These are phyloP conservation scores for Macrotus californicus DNA, from an alignment of 2,113 vertebrate species.

Conservation along the genomic window DNA sequence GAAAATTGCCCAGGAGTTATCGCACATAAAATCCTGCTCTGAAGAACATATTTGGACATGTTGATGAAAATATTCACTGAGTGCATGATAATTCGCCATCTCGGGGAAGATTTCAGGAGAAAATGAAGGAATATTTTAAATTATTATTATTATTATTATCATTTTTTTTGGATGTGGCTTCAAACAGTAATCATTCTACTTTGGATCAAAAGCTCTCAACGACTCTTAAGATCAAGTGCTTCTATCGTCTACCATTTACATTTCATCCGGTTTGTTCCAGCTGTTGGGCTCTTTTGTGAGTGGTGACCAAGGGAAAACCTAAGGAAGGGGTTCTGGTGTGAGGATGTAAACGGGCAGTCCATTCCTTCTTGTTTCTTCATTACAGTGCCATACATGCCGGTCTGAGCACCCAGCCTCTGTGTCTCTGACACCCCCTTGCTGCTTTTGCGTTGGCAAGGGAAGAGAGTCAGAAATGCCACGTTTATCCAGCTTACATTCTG, in stretches of 20 bases:
- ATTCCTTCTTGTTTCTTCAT: neutral
- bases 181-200: neutral
- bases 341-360: neutral
- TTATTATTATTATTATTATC: neutral
- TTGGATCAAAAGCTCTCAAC: neutral
- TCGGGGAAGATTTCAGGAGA: neutral
- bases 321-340: neutral
- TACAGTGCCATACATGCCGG: neutral
- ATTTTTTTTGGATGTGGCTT: neutral
- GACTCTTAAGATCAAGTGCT: neutral
- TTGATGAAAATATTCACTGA: conserved; percentile 8
- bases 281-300: neutral
- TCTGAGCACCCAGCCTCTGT: neutral
- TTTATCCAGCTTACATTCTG: neutral
- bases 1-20: neutral
- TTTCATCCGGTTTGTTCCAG: neutral
- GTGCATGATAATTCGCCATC: neutral
- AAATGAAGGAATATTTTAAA: neutral
- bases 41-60: neutral
- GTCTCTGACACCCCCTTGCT: accelerated
- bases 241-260: neutral
- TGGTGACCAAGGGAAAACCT: neutral
- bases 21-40: conserved; percentile 13
- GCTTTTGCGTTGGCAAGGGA: neutral
- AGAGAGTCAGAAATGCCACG: neutral